Base-by-base conservation (phyloP, 2,797 vertebrate species). In the Hyperoplus immaculatus region DNA sequence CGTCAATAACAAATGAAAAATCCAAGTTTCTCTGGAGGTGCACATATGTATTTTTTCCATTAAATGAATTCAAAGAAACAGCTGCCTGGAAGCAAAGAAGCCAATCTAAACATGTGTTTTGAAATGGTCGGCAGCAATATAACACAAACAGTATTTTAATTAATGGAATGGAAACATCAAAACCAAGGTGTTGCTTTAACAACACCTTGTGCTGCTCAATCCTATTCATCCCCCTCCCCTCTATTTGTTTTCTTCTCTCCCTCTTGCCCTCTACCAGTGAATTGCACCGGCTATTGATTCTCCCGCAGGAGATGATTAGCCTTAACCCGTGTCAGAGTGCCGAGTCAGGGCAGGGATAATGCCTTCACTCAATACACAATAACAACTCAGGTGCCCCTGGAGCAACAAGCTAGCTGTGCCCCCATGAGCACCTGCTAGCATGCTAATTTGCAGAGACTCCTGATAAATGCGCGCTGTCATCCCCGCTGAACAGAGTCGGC, bases 301-400 rank as follows among this genome's bases (percentile, higher is more conserved):
- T 83, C 87, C 87, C 80, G 29, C 82, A 78, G 85, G 90, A 86
- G 82, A 91, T 92, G 90, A 94, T 94, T 93, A 93, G 89, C 88
- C 86, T 82, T 84, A 86, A 92, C 92, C 88, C 81, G 90, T 92
- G 92, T 92, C 91, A 90, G 89, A 85, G 84, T 71, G 68, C 81
- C 73, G 70, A 90, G 86, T 91, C 89, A 80, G 88, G 88, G 62
- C 89, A 74, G 81, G 83, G 88, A 93, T 93, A 93, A 93, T 88
- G 85, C 90, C 88, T 89, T 88, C 90, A 88, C 90, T 94, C 90
- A 93, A 93, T 92, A 87, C 88, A 87, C 88, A 92, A 93, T 88
- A 93, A 92, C 93, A 92, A 92, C 92, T 90, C 84, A 69, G 89
- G 81, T 83, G 86, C 91, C 86, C 87, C 88, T 51, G 77, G 90